Conservation (phyloP, 2,797 vertebrate genomes). For the Muscicapa comitata region DNA sequence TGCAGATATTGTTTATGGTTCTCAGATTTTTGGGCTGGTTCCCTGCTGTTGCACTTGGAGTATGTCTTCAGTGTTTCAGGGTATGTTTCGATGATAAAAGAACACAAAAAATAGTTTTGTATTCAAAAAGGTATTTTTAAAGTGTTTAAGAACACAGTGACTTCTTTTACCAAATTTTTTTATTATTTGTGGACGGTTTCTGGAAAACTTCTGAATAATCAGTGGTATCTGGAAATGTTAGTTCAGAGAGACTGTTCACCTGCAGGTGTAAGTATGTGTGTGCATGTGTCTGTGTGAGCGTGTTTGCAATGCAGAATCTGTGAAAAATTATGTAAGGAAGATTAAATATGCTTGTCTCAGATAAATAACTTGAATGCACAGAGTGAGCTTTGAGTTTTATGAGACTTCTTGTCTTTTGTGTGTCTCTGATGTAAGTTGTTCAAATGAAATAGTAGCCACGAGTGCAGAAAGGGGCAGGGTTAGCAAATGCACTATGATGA, state of each 20-base stretch:
- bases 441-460: not conserved
- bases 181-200: not conserved
- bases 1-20: not conserved
- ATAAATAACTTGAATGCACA: not conserved
- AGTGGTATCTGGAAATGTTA: not conserved
- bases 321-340: not conserved
- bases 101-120: not conserved
- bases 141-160: not conserved
- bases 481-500: not conserved
- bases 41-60: not conserved
- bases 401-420: not conserved
- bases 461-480: not conserved
- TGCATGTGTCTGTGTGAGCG: not conserved
- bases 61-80: not conserved
- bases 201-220: not conserved
- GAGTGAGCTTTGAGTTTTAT: not conserved
- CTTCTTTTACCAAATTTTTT: not conserved
- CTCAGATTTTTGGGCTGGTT: not conserved
- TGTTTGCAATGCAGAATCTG: not conserved
- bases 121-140: not conserved
- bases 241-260: not conserved
- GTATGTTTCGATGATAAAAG: not conserved
- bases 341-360: not conserved
- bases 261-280: not conserved
- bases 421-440: not conserved